Percentiles rank a stretch among this genome's conserved stretches.
phyloP scores from a whole-genome alignment of 92 coral and sea anemone species.

The Zoanthus sociatus region DNA sequence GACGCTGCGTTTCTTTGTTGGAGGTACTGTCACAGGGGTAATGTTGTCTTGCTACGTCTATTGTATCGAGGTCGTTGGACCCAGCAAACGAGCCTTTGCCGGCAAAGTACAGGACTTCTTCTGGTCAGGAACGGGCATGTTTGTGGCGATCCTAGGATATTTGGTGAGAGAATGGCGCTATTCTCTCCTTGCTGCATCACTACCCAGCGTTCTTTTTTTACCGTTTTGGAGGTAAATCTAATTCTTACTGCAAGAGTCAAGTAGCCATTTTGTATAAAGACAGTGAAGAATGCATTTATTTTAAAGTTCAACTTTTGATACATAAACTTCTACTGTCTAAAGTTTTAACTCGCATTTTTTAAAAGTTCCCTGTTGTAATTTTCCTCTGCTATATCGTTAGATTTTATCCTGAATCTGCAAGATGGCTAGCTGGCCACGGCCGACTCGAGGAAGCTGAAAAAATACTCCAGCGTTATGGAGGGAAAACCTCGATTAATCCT shows the following conservation, averaged over 20 bases:
- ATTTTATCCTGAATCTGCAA: conserved; percentile 21
- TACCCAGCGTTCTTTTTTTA: conserved; percentile 11
- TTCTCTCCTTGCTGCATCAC: conserved; percentile 29
- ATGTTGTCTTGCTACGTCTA: conserved; percentile 27
- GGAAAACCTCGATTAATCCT: background rate
- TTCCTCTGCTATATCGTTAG: background rate
- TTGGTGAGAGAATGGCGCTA: conserved; percentile 39
- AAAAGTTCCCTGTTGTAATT: background rate
- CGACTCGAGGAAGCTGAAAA: conserved; percentile 6
- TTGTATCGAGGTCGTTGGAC: conserved; percentile 25
- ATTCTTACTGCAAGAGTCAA: background rate
- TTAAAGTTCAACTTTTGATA: background rate
- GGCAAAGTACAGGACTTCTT: conserved; percentile 37
- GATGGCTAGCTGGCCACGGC: background rate
- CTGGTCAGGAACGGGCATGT: conserved; percentile 30
- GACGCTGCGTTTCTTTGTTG: conserved; percentile 33
- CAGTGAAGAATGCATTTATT: background rate
- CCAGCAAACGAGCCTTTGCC: conserved; percentile 30
- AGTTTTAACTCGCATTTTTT: background rate
- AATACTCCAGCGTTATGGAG: background rate
- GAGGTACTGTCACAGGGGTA: conserved; percentile 29
- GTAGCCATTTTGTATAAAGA: background rate
- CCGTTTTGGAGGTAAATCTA: conserved; percentile 40
- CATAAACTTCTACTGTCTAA: background rate
- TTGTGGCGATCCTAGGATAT: conserved; percentile 24